Base-by-base conservation (phyloP, 2,888 invertebrate species). In the Athalia circularis region DNA sequence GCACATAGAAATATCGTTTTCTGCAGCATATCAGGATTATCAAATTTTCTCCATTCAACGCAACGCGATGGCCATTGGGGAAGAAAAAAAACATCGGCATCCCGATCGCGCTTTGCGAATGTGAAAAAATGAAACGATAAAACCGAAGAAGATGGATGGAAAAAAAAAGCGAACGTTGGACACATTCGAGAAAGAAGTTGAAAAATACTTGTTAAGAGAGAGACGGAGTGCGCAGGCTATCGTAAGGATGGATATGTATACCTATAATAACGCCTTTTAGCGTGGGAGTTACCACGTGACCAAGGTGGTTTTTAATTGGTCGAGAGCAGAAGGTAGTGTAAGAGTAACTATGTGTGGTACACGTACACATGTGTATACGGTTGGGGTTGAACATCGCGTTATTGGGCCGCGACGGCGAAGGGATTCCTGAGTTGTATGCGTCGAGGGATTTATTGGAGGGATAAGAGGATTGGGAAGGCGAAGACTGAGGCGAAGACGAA, bases 271-370 rank as follows among this genome's bases (percentile, higher is more conserved):
- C 29, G 29, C 29, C 29, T 29, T 29, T 29, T 29, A 29, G 84
- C 86, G 79, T 84, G 80, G 74, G 54, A 76, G 75, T n/a, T 29
- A 47, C 74, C 78, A 78, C 78, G 78, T 78, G 78, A 78, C n/a
- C 11, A 15, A 8, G 85, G 87, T 82, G 87, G 86, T 85, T 89
- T 90, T 90, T 90, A 90, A 90, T 90, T 90, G 90, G 90, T 86
- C 86, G 87, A 85, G 85, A 29, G 29, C 29, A 29, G 29, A 29
- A 29, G 29, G 29, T 29, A 29, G 29, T 29, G 29, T 52, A 6
- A 54, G 54, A 83, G 83, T 68, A 82, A 77, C 80, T 76, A 77
- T 50, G 65, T 65, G 72, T 74, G 70, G 79, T 47, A 29, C 0
- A 29, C 29, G 29, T 29, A 29, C 29, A 29, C 29, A 29, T 29